phyloP scores from a whole-genome alignment of 2,797 vertebrate species.

The Ptychadena robeensis region DNA sequence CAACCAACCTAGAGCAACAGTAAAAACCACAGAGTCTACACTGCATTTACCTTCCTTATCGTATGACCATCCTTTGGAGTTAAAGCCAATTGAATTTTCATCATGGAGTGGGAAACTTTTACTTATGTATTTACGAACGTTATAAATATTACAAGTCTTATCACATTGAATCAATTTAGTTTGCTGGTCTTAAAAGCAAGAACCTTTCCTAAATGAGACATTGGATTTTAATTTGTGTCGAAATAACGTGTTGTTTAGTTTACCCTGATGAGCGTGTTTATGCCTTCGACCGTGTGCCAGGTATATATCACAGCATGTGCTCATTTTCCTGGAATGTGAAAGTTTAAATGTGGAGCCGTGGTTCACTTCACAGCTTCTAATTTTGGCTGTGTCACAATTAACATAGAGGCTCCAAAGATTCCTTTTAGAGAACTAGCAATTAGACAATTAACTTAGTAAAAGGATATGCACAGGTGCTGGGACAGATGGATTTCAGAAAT shows the following conservation, averaged over 20 bases:
- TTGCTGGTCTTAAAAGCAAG: background rate
- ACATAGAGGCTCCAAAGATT: slow-evolving; percentile 47
- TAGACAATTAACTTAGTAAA: slow-evolving; percentile 46
- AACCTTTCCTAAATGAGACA: slow-evolving; percentile 41
- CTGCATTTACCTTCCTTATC: background rate
- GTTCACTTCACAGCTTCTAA: slow-evolving; percentile 56
- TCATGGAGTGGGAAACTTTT: background rate
- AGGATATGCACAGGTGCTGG: slow-evolving; percentile 34
- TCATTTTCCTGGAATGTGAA: slow-evolving; percentile 58
- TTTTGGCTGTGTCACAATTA: slow-evolving; percentile 56
- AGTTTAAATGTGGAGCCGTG: slow-evolving; percentile 28
- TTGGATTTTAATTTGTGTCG: slow-evolving; percentile 53
- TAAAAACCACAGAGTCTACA: background rate
- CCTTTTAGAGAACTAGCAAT: slow-evolving; percentile 45
- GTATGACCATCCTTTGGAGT: background rate
- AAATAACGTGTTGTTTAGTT: slow-evolving; percentile 55
- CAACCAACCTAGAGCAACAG: too few relatives aligned
- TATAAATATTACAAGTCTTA: background rate
- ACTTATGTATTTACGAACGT: background rate
- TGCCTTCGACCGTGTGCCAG: slow-evolving; percentile 46
- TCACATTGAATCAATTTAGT: slow-evolving; percentile 5
- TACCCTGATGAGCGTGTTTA: slow-evolving; percentile 55
- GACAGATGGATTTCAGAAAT: slow-evolving; percentile 47
- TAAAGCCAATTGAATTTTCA: background rate
- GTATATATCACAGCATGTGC: slow-evolving; percentile 52